These are phyloP conservation scores for Phengaris alcon DNA, from an alignment of 2,888 invertebrate species.

Conservation along the genomic window DNA sequence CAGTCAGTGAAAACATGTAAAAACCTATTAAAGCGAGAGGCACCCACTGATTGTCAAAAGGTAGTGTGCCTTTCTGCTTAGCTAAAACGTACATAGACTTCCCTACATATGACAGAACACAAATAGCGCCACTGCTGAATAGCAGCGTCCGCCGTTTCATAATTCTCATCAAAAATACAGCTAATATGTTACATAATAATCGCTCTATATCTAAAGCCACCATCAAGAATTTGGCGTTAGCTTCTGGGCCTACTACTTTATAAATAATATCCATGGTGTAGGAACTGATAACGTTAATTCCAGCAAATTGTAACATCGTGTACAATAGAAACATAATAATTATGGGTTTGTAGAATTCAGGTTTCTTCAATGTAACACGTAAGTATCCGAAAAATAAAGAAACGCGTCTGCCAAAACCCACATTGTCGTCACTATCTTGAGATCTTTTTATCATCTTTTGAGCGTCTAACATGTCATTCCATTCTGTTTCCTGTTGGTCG, in stretches of 20 bases:
- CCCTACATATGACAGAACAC: slow-evolving; percentile 78
- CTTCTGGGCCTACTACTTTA: slow-evolving; percentile 78
- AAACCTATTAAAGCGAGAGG: slow-evolving; percentile 71
- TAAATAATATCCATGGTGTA: slow-evolving; percentile 83
- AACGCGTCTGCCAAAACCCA: slow-evolving; percentile 46
- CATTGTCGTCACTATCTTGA: slow-evolving; percentile 50
- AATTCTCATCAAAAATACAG: slow-evolving; percentile 80
- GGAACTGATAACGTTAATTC: slow-evolving; percentile 84
- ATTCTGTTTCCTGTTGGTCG: slow-evolving; percentile 60
- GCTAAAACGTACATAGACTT: slow-evolving; percentile 70
- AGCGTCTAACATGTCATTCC: slow-evolving; percentile 68
- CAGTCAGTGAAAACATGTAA: slow-evolving; percentile 79
- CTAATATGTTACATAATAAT: slow-evolving; percentile 79
- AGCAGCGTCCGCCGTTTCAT: slow-evolving; percentile 81
- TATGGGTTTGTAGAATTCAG: slow-evolving; percentile 81
- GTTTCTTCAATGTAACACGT: slow-evolving; percentile 55
- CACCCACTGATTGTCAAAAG: slow-evolving; percentile 65
- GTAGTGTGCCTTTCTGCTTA: slow-evolving; percentile 52
- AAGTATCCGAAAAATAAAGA: slow-evolving; percentile 52
- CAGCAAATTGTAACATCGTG: slow-evolving; percentile 83
- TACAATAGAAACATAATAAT: slow-evolving; percentile 81
- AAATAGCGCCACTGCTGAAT: slow-evolving; percentile 79
- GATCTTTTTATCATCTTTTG: slow-evolving; percentile 61
- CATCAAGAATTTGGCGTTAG: slow-evolving; percentile 82
- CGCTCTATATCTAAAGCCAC: slow-evolving; percentile 82